phyloP scores from a whole-genome alignment of 2,888 invertebrate genomes.

The Lasioglossum leucozonium region DNA sequence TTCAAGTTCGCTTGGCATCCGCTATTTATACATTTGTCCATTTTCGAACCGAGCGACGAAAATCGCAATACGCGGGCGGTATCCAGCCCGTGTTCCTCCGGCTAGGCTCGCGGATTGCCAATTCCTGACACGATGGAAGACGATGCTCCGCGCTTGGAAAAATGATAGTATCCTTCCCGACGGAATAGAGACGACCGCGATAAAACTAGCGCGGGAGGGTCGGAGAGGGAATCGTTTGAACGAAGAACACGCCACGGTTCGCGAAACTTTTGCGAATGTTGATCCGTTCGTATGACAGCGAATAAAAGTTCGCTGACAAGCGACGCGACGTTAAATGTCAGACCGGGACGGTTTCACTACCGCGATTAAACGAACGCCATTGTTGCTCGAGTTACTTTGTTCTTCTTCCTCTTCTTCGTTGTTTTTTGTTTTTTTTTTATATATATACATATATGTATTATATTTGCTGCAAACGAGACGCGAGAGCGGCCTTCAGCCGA shows the following conservation, averaged over 20 bases:
- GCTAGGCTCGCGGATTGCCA: not conserved
- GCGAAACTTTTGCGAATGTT: conserved; percentile 33
- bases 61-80: conserved; percentile 4
- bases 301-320: conserved; percentile 33
- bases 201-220: not conserved
- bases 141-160: not conserved
- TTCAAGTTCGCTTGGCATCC: not conserved
- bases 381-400: not conserved
- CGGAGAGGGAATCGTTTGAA: not conserved
- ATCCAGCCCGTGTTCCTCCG: not conserved
- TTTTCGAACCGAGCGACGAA: not conserved
- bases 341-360: not conserved
- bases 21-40: conserved; percentile 36
- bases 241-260: conserved; percentile 21
- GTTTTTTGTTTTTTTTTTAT: not conserved
- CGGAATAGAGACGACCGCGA: conserved; percentile 1
- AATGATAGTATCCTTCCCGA: not conserved
- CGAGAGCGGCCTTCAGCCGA: not conserved
- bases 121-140: conserved; percentile 14
- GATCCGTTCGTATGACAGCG: conserved; percentile 38
- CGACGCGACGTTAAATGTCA: conserved; percentile 8
- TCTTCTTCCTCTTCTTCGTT: not conserved
- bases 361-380: conserved; percentile 2
- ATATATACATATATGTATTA: not conserved
- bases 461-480: not conserved